phyloP scores from a whole-genome alignment of 2,113 vertebrate genomes.

The Colius striatus region DNA sequence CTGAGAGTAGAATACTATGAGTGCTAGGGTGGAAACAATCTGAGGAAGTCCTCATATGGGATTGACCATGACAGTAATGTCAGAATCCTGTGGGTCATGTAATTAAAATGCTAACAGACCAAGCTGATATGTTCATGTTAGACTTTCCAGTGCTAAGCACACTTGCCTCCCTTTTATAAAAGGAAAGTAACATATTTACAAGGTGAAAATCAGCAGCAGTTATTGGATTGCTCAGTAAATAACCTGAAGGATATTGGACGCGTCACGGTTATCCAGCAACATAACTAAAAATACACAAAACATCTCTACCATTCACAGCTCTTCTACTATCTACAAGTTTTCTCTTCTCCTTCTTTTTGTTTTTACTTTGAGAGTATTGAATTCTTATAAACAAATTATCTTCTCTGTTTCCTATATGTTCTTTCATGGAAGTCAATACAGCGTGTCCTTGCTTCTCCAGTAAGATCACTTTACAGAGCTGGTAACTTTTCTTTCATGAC shows the following conservation, averaged over 20 bases:
- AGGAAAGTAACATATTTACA: neutral
- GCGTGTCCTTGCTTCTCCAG: neutral
- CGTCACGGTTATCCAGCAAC: neutral
- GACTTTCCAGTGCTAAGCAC: neutral
- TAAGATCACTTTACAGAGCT: neutral
- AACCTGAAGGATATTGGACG: neutral
- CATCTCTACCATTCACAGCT: neutral
- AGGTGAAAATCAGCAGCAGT: neutral
- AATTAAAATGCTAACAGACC: neutral
- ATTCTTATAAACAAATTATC: neutral
- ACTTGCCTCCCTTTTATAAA: neutral
- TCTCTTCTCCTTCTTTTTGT: neutral
- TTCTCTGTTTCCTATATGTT: neutral
- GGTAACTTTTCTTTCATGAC: neutral
- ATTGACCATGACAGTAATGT: neutral
- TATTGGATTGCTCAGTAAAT: neutral
- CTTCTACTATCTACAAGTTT: neutral
- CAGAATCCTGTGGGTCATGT: fast-evolving
- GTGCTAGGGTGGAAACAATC: neutral
- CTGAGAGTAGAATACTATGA: neutral
- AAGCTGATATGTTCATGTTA: neutral
- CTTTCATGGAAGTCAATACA: neutral
- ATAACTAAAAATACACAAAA: neutral
- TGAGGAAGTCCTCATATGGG: neutral
- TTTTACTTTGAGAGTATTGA: neutral